Evolutionary conservation across 2,797 vertebrate species (phyloP).

Genomic region (Liasis olivaceus): DNA sequence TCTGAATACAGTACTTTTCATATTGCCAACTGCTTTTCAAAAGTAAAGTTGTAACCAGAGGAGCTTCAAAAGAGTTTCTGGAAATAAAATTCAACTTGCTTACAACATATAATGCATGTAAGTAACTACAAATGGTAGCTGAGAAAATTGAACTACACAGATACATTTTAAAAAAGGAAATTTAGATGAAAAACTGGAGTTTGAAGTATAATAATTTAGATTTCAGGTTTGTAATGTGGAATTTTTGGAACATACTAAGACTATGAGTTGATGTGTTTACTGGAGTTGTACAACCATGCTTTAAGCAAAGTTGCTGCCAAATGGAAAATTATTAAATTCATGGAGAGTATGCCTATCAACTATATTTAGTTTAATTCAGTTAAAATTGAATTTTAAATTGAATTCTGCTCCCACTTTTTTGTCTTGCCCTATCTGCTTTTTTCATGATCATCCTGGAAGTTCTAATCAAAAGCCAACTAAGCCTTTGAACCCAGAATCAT

Average conservation of each 20-base stretch:
- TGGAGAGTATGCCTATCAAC: not conserved
- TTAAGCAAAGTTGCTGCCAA: not conserved
- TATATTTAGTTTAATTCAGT: not conserved
- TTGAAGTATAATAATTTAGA: not conserved
- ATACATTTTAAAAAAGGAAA: not conserved
- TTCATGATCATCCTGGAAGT: no score
- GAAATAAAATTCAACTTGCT: not conserved
- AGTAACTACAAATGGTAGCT: not conserved
- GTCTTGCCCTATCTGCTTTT: no score
- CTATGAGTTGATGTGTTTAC: not conserved
- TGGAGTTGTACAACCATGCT: not conserved
- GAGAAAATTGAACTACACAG: not conserved
- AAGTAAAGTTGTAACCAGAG: not conserved
- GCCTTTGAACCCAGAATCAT: not conserved
- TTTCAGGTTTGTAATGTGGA: no score
- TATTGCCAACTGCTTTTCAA: not conserved
- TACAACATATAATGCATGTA: not conserved
- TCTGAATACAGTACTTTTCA: not conserved
- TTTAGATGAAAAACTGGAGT: not conserved
- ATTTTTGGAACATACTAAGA: not conserved
- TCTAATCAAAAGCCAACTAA: no score
- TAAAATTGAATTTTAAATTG: not conserved
- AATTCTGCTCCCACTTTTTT: not conserved
- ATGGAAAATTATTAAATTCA: not conserved
- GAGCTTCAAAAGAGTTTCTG: not conserved